These are phyloP conservation scores for Abscondita cerata DNA, from an alignment of 2,888 invertebrate species.

Conservation along the genomic window DNA sequence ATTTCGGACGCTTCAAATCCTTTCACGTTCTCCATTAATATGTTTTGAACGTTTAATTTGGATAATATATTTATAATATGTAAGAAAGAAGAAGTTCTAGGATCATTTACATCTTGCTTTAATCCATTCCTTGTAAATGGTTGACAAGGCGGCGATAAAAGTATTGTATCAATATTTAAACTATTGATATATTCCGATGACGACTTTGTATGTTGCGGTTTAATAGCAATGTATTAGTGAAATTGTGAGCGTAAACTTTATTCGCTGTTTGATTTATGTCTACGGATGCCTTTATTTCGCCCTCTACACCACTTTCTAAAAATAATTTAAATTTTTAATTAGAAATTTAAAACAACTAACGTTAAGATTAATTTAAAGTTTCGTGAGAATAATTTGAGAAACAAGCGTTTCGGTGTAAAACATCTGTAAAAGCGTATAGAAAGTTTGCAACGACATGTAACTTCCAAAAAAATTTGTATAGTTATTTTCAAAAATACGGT, in stretches of 20 bases:
- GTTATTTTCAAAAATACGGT: too few species aligned
- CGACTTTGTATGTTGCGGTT: conserved; percentile 83
- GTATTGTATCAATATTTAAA: conserved; percentile 73
- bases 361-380: too few species aligned
- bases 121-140: conserved; percentile 93
- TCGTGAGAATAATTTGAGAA: too few species aligned
- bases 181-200: conserved; percentile 69
- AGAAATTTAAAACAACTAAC: too few species aligned
- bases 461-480: too few species aligned
- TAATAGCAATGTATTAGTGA: conserved; percentile 68
- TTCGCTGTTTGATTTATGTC: conserved; percentile 90
- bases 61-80: conserved; percentile 76
- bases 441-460: too few species aligned
- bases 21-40: conserved; percentile 94
- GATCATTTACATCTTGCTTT: conserved; percentile 77
- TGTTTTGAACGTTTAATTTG: conserved; percentile 70
- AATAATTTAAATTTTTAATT: too few species aligned
- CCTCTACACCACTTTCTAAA: conserved; percentile 72
- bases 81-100: conserved; percentile 79
- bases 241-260: conserved; percentile 80
- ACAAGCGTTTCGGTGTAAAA: too few species aligned
- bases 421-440: too few species aligned
- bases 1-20: conserved; percentile 91
- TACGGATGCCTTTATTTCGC: conserved; percentile 75
- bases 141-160: conserved; percentile 99